These are phyloP conservation scores for Zaprionus camerounensis DNA, from an alignment of 1,140 invertebrate genomes.

Conservation along the genomic window DNA sequence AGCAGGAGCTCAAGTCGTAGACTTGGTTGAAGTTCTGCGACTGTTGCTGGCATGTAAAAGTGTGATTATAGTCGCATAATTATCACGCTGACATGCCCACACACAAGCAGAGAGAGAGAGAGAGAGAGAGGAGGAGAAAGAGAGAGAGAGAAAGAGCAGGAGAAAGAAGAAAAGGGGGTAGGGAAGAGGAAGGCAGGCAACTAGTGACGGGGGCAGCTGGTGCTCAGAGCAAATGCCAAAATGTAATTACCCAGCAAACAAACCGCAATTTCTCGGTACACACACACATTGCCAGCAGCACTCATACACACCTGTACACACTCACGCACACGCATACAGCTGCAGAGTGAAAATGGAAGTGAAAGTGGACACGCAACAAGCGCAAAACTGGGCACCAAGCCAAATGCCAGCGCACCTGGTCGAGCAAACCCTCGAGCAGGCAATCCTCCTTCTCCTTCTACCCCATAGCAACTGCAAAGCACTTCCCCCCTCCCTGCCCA, in stretches of 20 bases:
- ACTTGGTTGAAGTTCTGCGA: constrained; percentile 2
- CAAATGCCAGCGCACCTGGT: constrained; percentile 50
- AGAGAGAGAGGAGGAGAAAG: not conserved
- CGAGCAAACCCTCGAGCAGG: constrained; percentile 4
- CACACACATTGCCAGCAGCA: constrained; percentile 39
- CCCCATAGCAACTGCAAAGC: not conserved
- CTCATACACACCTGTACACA: constrained; percentile 16
- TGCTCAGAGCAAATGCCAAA: constrained; percentile 73
- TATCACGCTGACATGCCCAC: constrained; percentile 79
- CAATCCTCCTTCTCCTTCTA: not conserved
- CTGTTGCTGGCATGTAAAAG: constrained; percentile 75
- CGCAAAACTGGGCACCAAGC: constrained; percentile 52
- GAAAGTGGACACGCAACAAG: constrained; percentile 82
- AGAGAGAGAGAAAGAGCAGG: not conserved
- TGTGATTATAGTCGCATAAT: constrained; percentile 83
- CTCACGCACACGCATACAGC: constrained; percentile 3
- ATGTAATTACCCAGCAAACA: constrained; percentile 82
- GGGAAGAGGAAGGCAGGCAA: not conserved
- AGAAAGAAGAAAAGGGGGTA: not conserved
- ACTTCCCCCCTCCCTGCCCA: not conserved
- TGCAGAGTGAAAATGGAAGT: constrained; percentile 69
- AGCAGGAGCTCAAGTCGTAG: not conserved
- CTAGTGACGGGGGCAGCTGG: not conserved
- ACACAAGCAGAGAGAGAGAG: constrained; percentile 28
- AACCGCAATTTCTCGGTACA: constrained; percentile 81